A percentile compares a stretch with the other conserved stretches of the same genome.
Evolutionary conservation across 2,888 invertebrate species (phyloP).

Genomic region (Aphidoletes aphidimyza): DNA sequence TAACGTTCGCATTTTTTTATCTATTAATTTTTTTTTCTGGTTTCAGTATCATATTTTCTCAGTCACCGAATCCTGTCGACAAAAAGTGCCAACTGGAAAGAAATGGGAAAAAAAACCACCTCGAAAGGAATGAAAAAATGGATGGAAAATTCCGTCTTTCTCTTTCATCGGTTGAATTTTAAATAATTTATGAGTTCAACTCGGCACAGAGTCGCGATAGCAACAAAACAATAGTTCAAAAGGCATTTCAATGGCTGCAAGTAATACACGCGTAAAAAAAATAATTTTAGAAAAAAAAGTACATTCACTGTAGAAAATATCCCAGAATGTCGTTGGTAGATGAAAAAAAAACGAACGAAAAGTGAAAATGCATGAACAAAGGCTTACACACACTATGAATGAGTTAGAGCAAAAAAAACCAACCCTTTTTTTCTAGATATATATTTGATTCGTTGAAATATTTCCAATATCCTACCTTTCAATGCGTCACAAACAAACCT

Average conservation of each 20-base stretch:
- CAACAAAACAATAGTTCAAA: conserved; percentile 15
- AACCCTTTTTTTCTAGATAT: conserved; percentile 16
- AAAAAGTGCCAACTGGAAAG: not conserved
- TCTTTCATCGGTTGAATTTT: not conserved
- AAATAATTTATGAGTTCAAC: conserved; percentile 41
- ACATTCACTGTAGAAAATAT: not conserved
- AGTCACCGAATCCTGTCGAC: not conserved
- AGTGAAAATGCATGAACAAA: conserved; percentile 32
- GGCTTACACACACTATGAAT: not conserved
- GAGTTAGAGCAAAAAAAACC: not conserved
- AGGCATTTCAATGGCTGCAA: not conserved
- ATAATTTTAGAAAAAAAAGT: not conserved
- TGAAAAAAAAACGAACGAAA: not conserved
- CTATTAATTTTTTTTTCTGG: conserved; percentile 23
- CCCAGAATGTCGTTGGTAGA: not conserved
- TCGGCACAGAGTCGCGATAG: not conserved
- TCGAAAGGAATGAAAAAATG: not conserved
- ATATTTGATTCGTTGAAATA: conserved; percentile 21
- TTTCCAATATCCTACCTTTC: conserved; percentile 23
- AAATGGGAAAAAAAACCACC: not conserved
- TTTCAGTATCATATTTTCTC: conserved; percentile 11
- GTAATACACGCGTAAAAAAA: not conserved
- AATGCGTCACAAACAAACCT: not conserved
- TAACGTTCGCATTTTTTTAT: conserved; percentile 20
- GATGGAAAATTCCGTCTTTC: conserved; percentile 44